Base-by-base conservation (phyloP, 30 jellyfish, hydroid and myxozoan species). In the Mastigias papua region DNA sequence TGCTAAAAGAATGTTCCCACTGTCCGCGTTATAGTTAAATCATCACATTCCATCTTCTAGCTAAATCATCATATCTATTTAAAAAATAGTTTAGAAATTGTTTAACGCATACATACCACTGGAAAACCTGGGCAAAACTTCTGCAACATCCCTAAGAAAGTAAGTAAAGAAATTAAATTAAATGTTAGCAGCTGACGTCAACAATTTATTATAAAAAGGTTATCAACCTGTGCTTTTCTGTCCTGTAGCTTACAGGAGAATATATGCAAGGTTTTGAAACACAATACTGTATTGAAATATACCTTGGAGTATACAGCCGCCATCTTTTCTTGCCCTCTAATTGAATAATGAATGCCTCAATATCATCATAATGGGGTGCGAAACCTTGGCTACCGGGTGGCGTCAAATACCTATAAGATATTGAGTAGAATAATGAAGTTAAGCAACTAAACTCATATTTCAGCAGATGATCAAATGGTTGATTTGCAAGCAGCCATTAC, bases 301-400 rank as follows among this genome's bases (percentile, higher is more conserved):
- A 93, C 98, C 98, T 88, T 68, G 98, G 96, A 0, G 96, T 62
- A 48, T 93, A 93, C 7, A 93, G 93, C 60, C 74, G 75, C 98
- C 98, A 93, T 48, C 86, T 95, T 54, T 93, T 93, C 78, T 83
- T 91, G 29, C 98, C 98, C 71, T 93, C 98, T 9, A 93, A 76
- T 78, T 93, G 98, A 21, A 93, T 73, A 70, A 93, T 72, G 72
- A 93, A 93, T 1, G 98, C 98, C 73, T 93, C 98, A 71, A 93
- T 93, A 71, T 93, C 98, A 73, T 93, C 98, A 69, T 73, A 93
- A 71, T 93, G 98, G 2, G 98, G 98, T 15, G 98, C 97, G 77
- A 93, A 93, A 11, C 98, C 98, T 64, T 93, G 98, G n/a, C 93
- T 67, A 1, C 96, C 97, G 21, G 97, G 96, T 49, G 98, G 98